Percentiles rank a stretch among this genome's conserved stretches.
Conservation (phyloP, 1,140 invertebrate species). For the Drosophila eugracilis region DNA sequence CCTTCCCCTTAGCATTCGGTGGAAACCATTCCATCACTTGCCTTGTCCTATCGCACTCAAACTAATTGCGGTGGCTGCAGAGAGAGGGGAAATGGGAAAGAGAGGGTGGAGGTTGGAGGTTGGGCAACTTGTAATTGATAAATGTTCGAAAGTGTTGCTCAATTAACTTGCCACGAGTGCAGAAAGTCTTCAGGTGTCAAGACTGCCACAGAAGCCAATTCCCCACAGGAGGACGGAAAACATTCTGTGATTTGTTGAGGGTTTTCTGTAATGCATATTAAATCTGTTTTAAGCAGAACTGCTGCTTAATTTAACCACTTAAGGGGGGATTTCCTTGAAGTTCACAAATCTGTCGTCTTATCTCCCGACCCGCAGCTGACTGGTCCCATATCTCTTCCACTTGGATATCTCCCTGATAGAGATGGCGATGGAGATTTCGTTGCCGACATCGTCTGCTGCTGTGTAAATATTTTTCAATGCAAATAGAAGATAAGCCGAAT, state of each 20-base stretch:
- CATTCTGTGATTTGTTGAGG: neutral
- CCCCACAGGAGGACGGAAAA: neutral
- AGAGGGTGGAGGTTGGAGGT: neutral
- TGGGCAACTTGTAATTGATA: conserved; percentile 21
- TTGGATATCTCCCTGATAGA: conserved; percentile 17
- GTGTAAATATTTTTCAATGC: conserved; percentile 79
- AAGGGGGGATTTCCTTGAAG: conserved; percentile 9
- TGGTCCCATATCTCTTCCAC: conserved; percentile 18
- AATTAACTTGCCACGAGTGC: conserved; percentile 18
- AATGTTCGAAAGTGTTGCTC: conserved; percentile 40
- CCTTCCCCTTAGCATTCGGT: neutral
- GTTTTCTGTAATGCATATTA: too few species aligned
- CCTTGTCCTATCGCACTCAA: conserved; percentile 46
- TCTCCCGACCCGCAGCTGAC: conserved; percentile 8
- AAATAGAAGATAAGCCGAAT: conserved; percentile 74
- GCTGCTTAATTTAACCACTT: neutral
- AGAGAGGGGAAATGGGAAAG: conserved; percentile 6
- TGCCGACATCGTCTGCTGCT: conserved; percentile 46
- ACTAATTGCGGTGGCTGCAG: conserved; percentile 40
- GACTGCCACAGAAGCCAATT: neutral
- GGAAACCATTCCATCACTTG: conserved; percentile 23
- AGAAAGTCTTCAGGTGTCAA: conserved; percentile 13
- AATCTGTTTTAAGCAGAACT: too few species aligned
- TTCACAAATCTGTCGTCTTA: conserved; percentile 29
- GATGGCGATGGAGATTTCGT: conserved; percentile 26